A percentile compares a stretch with the other conserved stretches of the same genome.
phyloP scores from a whole-genome alignment of 2,797 vertebrate species.

The Decapterus maruadsi region DNA sequence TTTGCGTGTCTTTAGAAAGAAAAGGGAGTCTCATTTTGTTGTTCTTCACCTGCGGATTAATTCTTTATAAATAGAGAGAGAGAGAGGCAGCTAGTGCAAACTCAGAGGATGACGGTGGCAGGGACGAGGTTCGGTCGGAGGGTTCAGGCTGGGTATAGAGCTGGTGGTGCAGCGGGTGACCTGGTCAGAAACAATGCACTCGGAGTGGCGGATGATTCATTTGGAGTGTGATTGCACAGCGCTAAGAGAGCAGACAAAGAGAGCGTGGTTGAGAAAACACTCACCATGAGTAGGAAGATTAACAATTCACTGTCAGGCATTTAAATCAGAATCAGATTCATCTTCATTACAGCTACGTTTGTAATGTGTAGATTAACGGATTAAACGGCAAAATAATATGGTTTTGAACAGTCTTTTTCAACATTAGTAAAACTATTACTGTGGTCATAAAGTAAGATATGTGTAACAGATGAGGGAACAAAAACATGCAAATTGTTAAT shows the following conservation, averaged over 20 bases:
- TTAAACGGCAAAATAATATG: not conserved
- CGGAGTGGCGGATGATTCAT: conserved; percentile 76
- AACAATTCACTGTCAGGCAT: conserved; percentile 51
- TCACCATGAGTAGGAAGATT: conserved; percentile 71
- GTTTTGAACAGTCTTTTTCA: not conserved
- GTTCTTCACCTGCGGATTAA: conserved; percentile 29
- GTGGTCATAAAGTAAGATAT: not conserved
- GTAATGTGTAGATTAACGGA: not conserved
- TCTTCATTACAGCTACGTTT: conserved; percentile 26
- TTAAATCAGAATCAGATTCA: conserved; percentile 56
- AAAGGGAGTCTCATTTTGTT: conserved; percentile 35
- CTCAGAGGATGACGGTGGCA: conserved; percentile 30
- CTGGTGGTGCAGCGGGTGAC: conserved; percentile 47
- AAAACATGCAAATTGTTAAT: not conserved
- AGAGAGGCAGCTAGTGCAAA: conserved; percentile 39
- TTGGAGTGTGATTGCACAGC: conserved; percentile 63
- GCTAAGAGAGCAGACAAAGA: conserved; percentile 65
- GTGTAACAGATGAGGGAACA: not conserved
- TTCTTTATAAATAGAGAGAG: conserved; percentile 37
- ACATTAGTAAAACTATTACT: not conserved
- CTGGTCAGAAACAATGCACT: conserved; percentile 66
- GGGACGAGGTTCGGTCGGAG: conserved; percentile 26
- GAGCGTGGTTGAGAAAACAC: conserved; percentile 76
- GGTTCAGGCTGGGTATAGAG: conserved; percentile 40
- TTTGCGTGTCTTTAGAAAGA: conserved; percentile 35